A percentile compares a stretch with the other conserved stretches of the same genome.
phyloP scores from a whole-genome alignment of 2,888 invertebrate species.

The Tenthredo scrophulariae region DNA sequence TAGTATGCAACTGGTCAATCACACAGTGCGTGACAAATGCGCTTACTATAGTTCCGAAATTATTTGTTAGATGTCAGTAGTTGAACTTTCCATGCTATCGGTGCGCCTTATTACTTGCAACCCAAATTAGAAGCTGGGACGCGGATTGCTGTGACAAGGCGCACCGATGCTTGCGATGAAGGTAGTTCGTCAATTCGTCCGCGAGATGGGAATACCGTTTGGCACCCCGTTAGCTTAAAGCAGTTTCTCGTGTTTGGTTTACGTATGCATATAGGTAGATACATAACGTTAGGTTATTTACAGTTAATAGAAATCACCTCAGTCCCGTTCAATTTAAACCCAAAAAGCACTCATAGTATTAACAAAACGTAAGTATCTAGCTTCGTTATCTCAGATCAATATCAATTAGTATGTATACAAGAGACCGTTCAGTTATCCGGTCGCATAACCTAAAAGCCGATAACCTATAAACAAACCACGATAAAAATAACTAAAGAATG shows the following conservation, averaged over 20 bases:
- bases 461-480: not conserved
- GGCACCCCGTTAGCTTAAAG: not conserved
- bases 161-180: no score
- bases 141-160: no score
- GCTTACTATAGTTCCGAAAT: no score
- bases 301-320: not conserved
- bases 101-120: no score
- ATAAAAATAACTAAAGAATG: not conserved
- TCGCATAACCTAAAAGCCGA: slow-evolving; percentile 18
- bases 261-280: not conserved
- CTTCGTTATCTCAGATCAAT: not conserved
- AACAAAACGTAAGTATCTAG: not conserved
- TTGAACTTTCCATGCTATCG: no score
- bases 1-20: not conserved
- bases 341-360: not conserved
- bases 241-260: not conserved
- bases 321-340: not conserved
- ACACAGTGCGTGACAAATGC: not conserved
- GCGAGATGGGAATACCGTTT: not conserved
- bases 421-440: not conserved
- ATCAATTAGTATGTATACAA: not conserved
- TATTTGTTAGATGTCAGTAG: no score
- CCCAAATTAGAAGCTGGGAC: no score
- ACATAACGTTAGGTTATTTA: not conserved
- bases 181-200: no score